Conservation (phyloP, 2,113 vertebrate genomes). For the Stomatorhinus ivindoensis region DNA sequence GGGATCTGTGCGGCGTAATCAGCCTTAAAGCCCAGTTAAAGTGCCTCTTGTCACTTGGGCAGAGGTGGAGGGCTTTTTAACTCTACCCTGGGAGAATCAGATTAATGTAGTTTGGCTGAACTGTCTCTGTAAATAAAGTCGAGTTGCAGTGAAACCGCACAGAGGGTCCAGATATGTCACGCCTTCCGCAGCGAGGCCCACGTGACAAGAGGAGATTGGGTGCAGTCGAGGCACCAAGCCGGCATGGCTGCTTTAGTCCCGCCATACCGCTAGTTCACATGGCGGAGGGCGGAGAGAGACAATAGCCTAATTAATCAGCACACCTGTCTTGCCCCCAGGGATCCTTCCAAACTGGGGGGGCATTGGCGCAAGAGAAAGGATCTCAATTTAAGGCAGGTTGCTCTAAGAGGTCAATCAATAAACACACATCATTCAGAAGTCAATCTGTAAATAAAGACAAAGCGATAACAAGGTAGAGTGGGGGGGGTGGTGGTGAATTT, state of each 20-base stretch:
- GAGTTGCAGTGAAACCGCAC: neutral
- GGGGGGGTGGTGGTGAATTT: neutral
- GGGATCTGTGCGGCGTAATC: neutral
- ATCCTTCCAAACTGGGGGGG: neutral
- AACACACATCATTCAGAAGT: slow-evolving; percentile 10
- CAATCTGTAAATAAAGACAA: slow-evolving; percentile 4
- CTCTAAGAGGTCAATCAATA: neutral
- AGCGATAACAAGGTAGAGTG: neutral
- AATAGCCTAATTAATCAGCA: slow-evolving; percentile 18
- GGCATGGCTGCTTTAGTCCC: neutral
- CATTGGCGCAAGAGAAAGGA: neutral
- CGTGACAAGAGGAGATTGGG: neutral
- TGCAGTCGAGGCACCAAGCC: neutral
- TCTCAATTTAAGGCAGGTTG: neutral
- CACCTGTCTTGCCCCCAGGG: slow-evolving; percentile 15
- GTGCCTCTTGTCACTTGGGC: neutral
- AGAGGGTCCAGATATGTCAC: neutral
- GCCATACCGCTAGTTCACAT: neutral
- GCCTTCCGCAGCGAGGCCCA: neutral
- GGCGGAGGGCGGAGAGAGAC: neutral
- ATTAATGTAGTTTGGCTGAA: neutral
- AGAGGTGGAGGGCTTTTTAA: neutral
- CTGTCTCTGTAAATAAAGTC: neutral
- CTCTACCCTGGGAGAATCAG: neutral
- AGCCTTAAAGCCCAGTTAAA: neutral